Conservation (phyloP, 2,888 invertebrate species). For the Drosophila eohydei region DNA sequence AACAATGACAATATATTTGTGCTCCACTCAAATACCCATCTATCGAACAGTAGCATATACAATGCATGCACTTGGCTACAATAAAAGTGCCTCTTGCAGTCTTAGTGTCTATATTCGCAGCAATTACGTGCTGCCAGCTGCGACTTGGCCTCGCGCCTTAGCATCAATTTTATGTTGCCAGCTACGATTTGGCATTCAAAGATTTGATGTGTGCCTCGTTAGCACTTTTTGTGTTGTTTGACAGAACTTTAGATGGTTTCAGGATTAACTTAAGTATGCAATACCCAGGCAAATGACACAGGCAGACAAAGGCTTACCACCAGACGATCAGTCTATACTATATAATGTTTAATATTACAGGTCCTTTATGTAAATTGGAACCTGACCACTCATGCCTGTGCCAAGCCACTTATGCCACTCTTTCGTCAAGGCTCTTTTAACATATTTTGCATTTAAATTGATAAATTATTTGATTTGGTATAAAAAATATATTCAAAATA, state of each 20-base stretch:
- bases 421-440: too few species aligned
- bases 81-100: background rate
- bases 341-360: too few species aligned
- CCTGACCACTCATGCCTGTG: too few species aligned
- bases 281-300: too few species aligned
- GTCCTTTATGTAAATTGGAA: too few species aligned
- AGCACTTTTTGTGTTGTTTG: background rate
- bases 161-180: background rate
- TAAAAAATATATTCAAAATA: too few species aligned
- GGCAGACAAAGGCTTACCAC: too few species aligned
- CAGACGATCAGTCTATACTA: too few species aligned
- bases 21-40: background rate
- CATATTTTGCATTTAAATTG: too few species aligned
- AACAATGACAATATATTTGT: slow-evolving; percentile 22
- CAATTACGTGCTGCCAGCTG: background rate
- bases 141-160: slow-evolving; percentile 1
- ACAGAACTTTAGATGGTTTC: background rate
- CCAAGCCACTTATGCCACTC: too few species aligned
- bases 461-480: too few species aligned
- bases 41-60: background rate
- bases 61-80: background rate
- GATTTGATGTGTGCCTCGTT: background rate
- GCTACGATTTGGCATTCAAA: background rate
- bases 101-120: background rate
- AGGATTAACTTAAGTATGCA: too few species aligned